Evolutionary conservation across 2,113 vertebrate species (phyloP).

Genomic region (Daphoenositta chrysoptera): DNA sequence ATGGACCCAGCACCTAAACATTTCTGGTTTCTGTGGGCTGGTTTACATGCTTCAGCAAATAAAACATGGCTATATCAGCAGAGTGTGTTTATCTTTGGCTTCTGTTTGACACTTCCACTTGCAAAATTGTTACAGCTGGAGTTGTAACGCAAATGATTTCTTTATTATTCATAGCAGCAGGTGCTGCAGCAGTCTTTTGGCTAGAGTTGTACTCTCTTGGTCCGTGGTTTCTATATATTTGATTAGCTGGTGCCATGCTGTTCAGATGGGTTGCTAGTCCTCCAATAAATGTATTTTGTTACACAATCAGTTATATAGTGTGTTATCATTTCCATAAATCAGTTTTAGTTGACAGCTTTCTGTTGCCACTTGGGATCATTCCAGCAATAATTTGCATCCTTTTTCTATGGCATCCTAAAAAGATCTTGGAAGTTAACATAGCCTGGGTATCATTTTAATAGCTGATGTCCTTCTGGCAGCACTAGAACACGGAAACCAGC

Average conservation of each 20-base stretch:
- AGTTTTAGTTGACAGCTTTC: slow-evolving; percentile 26
- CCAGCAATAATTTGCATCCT: slow-evolving; percentile 35
- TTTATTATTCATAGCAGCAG: slow-evolving; percentile 67
- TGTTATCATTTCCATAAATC: slow-evolving; percentile 38
- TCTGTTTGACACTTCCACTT: slow-evolving; percentile 50
- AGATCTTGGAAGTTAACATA: background rate
- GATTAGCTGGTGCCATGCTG: slow-evolving; percentile 11
- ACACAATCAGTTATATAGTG: background rate
- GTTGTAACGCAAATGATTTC: slow-evolving; percentile 31
- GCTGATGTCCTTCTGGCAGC: background rate
- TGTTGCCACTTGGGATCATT: slow-evolving; percentile 29
- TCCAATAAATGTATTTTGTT: slow-evolving; percentile 31
- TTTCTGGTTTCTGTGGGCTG: background rate
- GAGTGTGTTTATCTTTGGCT: slow-evolving; percentile 52
- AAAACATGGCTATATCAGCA: slow-evolving; percentile 7
- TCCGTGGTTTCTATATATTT: slow-evolving; percentile 44
- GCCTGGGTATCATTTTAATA: background rate
- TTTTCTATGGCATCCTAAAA: slow-evolving; percentile 14
- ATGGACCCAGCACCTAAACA: background rate
- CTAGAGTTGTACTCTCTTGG: background rate
- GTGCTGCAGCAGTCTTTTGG: slow-evolving; percentile 50
- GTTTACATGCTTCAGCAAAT: background rate
- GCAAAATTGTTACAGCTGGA: slow-evolving; percentile 51
- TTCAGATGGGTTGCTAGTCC: background rate
- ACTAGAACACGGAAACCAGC: background rate